Conservation (phyloP, 2,888 invertebrate genomes). For the Conomelus anceps region DNA sequence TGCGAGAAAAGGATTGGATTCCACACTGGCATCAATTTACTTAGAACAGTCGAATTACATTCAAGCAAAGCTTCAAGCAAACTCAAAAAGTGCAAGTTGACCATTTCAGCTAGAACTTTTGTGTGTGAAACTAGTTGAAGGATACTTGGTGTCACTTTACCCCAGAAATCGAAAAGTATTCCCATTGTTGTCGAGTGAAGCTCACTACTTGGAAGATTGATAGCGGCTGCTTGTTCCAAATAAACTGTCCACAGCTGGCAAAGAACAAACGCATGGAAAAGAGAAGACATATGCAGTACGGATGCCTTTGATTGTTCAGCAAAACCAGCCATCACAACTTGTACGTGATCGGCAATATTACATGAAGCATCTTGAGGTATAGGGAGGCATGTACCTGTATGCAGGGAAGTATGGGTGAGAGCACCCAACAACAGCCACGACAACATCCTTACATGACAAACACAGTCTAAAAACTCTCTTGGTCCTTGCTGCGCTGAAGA, state of each 20-base stretch:
- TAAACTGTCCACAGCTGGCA: conserved; percentile 99
- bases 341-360: conserved; percentile 94
- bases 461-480: conserved; percentile 91
- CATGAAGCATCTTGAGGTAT: conserved; percentile 94
- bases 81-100: conserved; percentile 92
- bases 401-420: conserved; percentile 76
- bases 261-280: conserved; percentile 94
- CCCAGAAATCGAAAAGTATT: conserved; percentile 96
- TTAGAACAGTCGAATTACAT: conserved; percentile 86
- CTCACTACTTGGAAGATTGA: conserved; percentile 60
- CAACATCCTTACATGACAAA: conserved; percentile 85
- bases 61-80: conserved; percentile 91
- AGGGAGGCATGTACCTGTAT: conserved; percentile 57
- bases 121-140: conserved; percentile 86
- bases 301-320: conserved; percentile 91
- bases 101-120: conserved; percentile 92
- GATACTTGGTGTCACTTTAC: conserved; percentile 92
- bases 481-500: conserved; percentile 76
- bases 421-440: conserved; percentile 96
- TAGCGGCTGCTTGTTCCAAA: conserved; percentile 77
- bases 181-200: conserved; percentile 66
- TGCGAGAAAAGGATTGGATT: conserved; percentile 92
- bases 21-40: conserved; percentile 91
- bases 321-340: conserved; percentile 93
- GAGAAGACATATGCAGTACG: conserved; percentile 88